Conservation (phyloP, 2,113 vertebrate species). For the Macaca mulatta region DNA sequence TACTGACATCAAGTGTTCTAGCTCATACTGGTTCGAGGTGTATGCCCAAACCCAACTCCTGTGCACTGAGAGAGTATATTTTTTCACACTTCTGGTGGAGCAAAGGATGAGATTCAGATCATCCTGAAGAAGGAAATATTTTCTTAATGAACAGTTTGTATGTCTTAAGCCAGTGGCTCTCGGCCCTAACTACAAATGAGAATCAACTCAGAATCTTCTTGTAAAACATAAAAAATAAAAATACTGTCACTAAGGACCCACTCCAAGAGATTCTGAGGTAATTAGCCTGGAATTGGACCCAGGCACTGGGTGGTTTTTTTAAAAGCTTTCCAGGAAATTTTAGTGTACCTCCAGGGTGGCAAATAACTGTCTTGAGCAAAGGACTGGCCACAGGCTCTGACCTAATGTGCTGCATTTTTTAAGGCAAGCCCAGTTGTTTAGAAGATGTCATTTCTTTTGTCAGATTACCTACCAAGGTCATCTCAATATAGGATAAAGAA, state of each 20-base stretch:
- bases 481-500: slow-evolving; percentile 54
- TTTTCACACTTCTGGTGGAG: background rate
- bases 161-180: background rate
- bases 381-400: background rate
- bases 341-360: background rate
- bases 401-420: slow-evolving; percentile 9
- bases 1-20: background rate
- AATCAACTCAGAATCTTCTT: background rate
- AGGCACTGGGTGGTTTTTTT: background rate
- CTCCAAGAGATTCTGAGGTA: background rate
- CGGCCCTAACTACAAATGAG: background rate
- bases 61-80: background rate
- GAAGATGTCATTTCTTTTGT: background rate
- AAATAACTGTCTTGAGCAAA: background rate
- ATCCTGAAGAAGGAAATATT: background rate
- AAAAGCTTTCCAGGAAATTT: background rate
- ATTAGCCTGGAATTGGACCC: background rate
- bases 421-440: background rate
- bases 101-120: slow-evolving; percentile 2
- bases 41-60: background rate
- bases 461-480: slow-evolving; percentile 58
- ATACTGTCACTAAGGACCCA: background rate
- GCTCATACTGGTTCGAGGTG: background rate
- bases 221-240: background rate
- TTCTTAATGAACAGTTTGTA: slow-evolving; percentile 27